phyloP scores from a whole-genome alignment of 2,113 vertebrate genomes.

The Eira barbara region DNA sequence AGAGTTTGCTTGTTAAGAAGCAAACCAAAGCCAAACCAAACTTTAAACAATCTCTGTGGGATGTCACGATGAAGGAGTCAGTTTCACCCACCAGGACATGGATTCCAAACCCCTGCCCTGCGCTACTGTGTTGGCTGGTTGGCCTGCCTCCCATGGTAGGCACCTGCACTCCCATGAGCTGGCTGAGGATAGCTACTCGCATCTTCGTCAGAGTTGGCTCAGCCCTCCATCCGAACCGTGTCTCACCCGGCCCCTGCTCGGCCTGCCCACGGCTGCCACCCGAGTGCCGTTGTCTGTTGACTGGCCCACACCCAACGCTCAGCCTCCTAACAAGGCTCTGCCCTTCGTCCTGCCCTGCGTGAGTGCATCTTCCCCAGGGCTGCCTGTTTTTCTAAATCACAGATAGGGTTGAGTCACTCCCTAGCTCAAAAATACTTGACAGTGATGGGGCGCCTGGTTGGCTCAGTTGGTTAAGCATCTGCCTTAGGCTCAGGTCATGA shows the following conservation, averaged over 20 bases:
- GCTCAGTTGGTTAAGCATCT: neutral
- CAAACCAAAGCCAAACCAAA: neutral
- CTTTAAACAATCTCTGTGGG: neutral
- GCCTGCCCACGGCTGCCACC: neutral
- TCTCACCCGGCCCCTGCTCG: neutral
- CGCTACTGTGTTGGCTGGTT: no score
- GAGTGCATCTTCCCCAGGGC: neutral
- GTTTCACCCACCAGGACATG: neutral
- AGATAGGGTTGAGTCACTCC: neutral
- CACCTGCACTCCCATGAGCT: neutral
- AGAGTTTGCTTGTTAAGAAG: neutral
- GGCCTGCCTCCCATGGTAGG: fast-evolving
- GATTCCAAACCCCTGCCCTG: neutral
- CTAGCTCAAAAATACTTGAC: neutral
- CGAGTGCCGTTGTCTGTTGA: neutral
- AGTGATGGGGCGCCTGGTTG: neutral
- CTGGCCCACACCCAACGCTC: no score
- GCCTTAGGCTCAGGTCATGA: neutral
- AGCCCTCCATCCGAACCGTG: neutral
- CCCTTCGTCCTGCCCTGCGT: neutral
- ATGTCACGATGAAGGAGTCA: neutral
- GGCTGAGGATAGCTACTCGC: neutral
- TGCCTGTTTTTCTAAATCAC: neutral
- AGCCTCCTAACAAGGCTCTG: neutral
- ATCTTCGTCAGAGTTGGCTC: neutral